phyloP scores from a whole-genome alignment of 2,888 invertebrate species.

The Drosophila stalkeri region DNA sequence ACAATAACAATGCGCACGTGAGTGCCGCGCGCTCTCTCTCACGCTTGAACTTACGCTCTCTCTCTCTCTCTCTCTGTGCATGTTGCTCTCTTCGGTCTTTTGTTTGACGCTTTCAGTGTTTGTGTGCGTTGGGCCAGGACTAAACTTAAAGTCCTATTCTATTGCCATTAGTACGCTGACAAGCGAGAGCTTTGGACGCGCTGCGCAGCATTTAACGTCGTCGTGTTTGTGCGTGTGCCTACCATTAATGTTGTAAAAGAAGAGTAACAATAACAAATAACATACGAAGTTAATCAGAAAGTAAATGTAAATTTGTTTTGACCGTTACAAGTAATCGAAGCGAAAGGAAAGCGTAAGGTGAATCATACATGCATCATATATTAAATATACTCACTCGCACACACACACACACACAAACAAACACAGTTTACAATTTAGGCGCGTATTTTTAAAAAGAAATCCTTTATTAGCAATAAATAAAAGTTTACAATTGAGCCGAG shows the following conservation, averaged over 20 bases:
- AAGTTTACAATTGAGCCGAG: constrained; percentile 7
- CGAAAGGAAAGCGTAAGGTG: constrained; percentile 48
- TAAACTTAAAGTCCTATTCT: constrained; percentile 60
- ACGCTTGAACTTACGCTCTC: constrained; percentile 15
- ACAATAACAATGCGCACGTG: constrained; percentile 77
- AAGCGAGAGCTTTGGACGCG: constrained; percentile 76
- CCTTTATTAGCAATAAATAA: constrained; percentile 40
- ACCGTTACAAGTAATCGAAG: constrained; percentile 30
- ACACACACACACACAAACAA: constrained; percentile 22
- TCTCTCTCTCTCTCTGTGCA: constrained; percentile 8
- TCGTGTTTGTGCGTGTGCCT: constrained; percentile 31
- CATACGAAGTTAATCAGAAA: constrained; percentile 24
- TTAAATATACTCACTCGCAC: constrained; percentile 11
- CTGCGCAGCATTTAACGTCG: constrained; percentile 51
- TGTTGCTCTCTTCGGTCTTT: constrained; percentile 17
- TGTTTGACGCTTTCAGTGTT: constrained; percentile 35
- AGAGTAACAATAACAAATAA: constrained; percentile 69
- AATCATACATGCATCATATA: constrained; percentile 41
- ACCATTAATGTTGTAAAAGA: constrained; percentile 54
- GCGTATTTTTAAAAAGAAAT: constrained; percentile 44
- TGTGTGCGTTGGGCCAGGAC: constrained; percentile 42
- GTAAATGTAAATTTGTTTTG: constrained; percentile 25
- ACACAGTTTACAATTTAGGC: constrained; percentile 47
- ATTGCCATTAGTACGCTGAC: constrained; percentile 68
- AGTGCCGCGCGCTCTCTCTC: constrained; percentile 49